Evolutionary conservation across 2,888 invertebrate genomes (phyloP).

Genomic region (Drosophila neonasuta): DNA sequence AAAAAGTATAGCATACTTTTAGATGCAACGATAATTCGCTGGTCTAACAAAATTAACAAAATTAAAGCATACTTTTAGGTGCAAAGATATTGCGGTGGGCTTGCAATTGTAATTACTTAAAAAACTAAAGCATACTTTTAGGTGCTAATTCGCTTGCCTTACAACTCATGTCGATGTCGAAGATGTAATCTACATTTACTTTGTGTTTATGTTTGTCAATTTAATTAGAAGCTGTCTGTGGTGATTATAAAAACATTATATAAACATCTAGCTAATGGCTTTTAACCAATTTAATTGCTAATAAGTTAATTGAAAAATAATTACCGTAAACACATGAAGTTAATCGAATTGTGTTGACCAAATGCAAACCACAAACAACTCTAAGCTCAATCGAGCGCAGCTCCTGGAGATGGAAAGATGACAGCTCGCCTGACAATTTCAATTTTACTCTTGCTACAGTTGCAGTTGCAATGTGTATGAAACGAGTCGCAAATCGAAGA

Average conservation of each 20-base stretch:
- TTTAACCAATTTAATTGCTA: slow-evolving; percentile 16
- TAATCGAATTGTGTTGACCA: slow-evolving; percentile 12
- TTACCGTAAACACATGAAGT: slow-evolving; percentile 13
- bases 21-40: not conserved
- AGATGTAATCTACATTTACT: not conserved
- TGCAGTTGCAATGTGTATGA: slow-evolving; percentile 8
- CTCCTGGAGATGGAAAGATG: slow-evolving; percentile 20
- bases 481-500: not conserved
- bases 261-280: slow-evolving; percentile 8
- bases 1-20: too few species aligned
- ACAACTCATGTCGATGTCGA: too few species aligned
- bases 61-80: not conserved
- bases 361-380: slow-evolving; percentile 13
- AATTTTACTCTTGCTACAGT: slow-evolving; percentile 13
- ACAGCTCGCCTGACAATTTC: slow-evolving; percentile 5
- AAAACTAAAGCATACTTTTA: slow-evolving; percentile 5
- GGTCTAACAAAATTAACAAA: too few species aligned
- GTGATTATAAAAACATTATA: slow-evolving; percentile 1
- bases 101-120: too few species aligned
- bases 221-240: not conserved
- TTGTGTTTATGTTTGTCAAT: slow-evolving; percentile 10
- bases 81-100: not conserved
- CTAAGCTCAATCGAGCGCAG: not conserved
- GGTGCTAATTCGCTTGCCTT: not conserved
- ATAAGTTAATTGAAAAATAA: slow-evolving; percentile 21